phyloP scores from a whole-genome alignment of 2,888 invertebrate species.

The Desoria tigrina region DNA sequence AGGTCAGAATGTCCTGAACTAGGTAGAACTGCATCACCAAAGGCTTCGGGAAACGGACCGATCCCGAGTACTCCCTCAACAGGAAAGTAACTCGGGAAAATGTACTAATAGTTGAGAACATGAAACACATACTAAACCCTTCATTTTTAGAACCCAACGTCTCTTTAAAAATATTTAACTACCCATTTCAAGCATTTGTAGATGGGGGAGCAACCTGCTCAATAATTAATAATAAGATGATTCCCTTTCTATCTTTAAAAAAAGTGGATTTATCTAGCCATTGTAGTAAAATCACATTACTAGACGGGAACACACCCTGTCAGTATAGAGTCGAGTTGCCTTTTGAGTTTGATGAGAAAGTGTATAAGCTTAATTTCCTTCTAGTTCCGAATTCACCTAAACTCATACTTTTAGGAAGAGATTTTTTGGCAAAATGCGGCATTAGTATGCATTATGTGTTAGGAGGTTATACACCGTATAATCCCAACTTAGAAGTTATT shows the following conservation, averaged over 20 bases:
- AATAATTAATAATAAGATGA: background rate
- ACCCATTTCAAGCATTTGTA: background rate
- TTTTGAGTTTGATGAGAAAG: background rate
- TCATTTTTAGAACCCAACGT: background rate
- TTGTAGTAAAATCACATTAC: background rate
- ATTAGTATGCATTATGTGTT: background rate
- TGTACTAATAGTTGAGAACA: background rate
- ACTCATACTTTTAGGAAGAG: slow-evolving; percentile 1
- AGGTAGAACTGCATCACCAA: background rate
- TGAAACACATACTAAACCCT: background rate
- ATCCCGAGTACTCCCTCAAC: too few relatives aligned
- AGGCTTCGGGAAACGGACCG: too few relatives aligned
- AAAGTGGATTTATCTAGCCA: background rate
- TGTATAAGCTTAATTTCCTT: background rate
- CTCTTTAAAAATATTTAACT: background rate
- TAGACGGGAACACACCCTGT: background rate
- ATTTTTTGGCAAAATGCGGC: background rate
- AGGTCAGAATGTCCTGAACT: background rate
- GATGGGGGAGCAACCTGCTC: background rate
- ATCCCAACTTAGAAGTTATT: background rate
- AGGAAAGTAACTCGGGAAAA: too few relatives aligned
- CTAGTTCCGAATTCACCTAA: background rate
- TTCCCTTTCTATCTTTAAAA: background rate
- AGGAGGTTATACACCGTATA: background rate
- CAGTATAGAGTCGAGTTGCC: background rate